Conservation (phyloP, 2,888 invertebrate species). For the Clitarchus hookeri region DNA sequence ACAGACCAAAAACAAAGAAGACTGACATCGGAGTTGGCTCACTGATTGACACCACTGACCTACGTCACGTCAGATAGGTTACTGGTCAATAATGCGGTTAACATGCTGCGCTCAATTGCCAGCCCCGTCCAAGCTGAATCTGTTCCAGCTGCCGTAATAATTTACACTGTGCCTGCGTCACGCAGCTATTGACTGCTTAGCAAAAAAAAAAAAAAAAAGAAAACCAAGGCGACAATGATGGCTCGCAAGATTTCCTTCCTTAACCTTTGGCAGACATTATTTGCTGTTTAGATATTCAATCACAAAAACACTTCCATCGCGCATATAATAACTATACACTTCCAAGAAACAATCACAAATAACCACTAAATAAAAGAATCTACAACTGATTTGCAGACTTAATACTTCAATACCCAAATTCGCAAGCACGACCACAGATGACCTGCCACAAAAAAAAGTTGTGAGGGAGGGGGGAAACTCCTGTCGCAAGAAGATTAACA, state of each 20-base stretch:
- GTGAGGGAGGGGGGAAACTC: too few species aligned
- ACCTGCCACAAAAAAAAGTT: too few species aligned
- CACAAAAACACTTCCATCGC: neutral
- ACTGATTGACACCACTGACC: neutral
- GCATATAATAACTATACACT: too few species aligned
- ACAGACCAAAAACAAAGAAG: too few species aligned
- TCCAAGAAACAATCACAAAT: too few species aligned
- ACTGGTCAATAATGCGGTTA: neutral
- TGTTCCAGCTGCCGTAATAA: neutral
- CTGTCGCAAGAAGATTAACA: too few species aligned
- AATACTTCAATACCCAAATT: too few species aligned
- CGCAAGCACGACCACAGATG: too few species aligned
- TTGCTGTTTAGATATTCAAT: neutral
- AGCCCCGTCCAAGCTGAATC: neutral
- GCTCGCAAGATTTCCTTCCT: neutral
- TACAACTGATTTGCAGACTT: too few species aligned
- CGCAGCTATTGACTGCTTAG: neutral
- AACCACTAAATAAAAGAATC: too few species aligned
- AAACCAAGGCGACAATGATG: neutral
- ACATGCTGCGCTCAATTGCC: neutral
- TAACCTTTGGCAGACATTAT: neutral
- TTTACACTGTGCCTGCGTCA: slow-evolving; percentile 9
- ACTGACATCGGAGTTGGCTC: neutral
- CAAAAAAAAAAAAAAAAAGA: neutral
- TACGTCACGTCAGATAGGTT: neutral